These are phyloP conservation scores for Chloroceryle amazona DNA, from an alignment of 2,797 vertebrate species.

Conservation along the genomic window DNA sequence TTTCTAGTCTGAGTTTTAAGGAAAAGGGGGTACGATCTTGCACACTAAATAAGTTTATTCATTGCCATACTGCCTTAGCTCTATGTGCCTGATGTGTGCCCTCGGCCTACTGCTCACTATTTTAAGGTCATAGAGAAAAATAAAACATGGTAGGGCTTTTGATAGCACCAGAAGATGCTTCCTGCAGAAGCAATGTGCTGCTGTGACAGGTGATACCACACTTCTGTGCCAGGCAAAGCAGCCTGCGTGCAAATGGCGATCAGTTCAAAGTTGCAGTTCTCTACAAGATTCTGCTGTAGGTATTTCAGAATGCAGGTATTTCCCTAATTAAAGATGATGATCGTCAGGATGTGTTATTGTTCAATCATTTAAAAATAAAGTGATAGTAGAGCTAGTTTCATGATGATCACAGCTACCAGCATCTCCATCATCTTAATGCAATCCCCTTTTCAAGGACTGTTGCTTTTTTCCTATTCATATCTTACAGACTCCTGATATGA, in stretches of 20 bases:
- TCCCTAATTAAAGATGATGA: not conserved
- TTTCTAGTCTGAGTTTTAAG: not conserved
- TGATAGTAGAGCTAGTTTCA: not conserved
- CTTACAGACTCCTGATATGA: not conserved
- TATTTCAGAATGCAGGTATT: not conserved
- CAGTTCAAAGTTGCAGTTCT: not conserved
- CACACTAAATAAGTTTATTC: not conserved
- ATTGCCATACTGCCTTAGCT: not conserved
- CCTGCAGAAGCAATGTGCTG: not conserved
- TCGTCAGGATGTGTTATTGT: not conserved
- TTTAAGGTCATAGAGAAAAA: not conserved
- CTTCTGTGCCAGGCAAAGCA: not conserved
- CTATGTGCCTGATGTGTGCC: not conserved
- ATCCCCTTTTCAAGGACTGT: not conserved
- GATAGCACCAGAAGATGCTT: not conserved
- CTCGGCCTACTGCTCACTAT: not conserved
- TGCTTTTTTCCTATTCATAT: not conserved
- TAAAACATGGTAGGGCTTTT: not conserved
- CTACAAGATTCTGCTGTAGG: not conserved
- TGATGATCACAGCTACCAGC: not conserved
- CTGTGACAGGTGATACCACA: not conserved
- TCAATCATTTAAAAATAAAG: not conserved
- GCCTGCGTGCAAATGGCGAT: not conserved
- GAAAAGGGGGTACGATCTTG: not conserved
- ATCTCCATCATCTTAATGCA: not conserved